Evolutionary conservation across 2,888 invertebrate genomes (phyloP).

Genomic region (Pyralis farinalis): DNA sequence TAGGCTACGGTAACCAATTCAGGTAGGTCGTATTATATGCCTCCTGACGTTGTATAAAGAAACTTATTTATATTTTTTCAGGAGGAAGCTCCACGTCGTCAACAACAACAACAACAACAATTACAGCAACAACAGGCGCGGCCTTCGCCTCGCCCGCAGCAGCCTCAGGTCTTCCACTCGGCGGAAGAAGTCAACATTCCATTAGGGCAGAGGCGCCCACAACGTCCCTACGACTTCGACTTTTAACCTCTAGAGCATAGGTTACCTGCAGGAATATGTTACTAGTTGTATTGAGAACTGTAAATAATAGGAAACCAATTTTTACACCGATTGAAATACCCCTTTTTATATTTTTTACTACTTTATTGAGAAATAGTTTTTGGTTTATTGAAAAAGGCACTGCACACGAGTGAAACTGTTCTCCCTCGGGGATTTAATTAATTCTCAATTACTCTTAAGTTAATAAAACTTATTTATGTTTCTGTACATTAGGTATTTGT

Average conservation of each 20-base stretch:
- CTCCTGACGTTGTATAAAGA: too few species aligned
- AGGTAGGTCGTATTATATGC: too few species aligned
- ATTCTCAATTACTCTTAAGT: constrained; percentile 27
- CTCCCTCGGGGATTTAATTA: constrained; percentile 12
- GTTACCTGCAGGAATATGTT: background rate
- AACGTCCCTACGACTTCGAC: constrained; percentile 70
- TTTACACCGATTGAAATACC: constrained; percentile 10
- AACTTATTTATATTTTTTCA: constrained; percentile 19
- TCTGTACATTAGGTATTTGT: constrained; percentile 55
- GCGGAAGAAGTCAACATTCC: constrained; percentile 94
- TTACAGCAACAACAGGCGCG: constrained; percentile 38
- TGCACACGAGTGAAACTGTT: constrained; percentile 2
- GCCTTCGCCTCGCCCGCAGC: constrained; percentile 47
- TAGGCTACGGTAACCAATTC: too few species aligned
- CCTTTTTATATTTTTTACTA: constrained; percentile 10
- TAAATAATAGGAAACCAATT: constrained; percentile 13
- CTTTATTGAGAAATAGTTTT: too few species aligned
- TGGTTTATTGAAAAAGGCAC: too few species aligned
- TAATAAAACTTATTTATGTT: constrained; percentile 59
- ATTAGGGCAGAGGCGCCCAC: constrained; percentile 89
- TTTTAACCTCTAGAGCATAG: constrained; percentile 37
- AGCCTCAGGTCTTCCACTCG: constrained; percentile 89
- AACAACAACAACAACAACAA: constrained; percentile 25
- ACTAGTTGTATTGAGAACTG: constrained; percentile 4
- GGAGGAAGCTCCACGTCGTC: constrained; percentile 52